phyloP scores from a whole-genome alignment of 2,888 invertebrate species.

The Mimas tiliae region DNA sequence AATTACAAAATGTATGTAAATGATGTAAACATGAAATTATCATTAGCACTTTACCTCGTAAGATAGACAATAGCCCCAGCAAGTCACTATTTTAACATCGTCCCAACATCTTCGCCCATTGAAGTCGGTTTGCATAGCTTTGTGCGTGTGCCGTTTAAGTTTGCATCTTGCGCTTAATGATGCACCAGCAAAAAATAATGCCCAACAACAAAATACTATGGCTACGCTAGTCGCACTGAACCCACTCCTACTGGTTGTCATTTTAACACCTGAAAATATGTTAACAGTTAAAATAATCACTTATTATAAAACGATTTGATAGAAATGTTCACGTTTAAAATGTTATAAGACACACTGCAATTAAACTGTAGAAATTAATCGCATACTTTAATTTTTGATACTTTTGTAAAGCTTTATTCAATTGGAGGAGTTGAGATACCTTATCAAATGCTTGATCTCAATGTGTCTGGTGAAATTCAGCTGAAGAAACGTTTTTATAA shows the following conservation, averaged over 20 bases:
- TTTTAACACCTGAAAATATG: conserved; percentile 38
- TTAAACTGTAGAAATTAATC: too few species aligned
- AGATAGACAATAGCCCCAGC: conserved; percentile 94
- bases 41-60: conserved; percentile 86
- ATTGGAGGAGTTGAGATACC: conserved; percentile 36
- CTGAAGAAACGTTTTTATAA: conserved; percentile 64
- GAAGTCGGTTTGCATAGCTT: conserved; percentile 77
- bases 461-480: conserved; percentile 49
- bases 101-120: conserved; percentile 91
- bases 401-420: conserved; percentile 1
- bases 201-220: conserved; percentile 52
- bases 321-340: too few species aligned
- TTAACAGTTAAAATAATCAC: background rate
- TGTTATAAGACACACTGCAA: background rate
- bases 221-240: conserved; percentile 46
- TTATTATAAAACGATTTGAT: background rate
- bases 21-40: too few species aligned
- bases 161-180: conserved; percentile 60
- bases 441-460: conserved; percentile 46
- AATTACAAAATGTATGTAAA: too few species aligned
- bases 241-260: conserved; percentile 38
- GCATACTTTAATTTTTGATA: background rate
- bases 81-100: conserved; percentile 90
- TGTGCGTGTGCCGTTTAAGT: conserved; percentile 64
- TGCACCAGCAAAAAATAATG: conserved; percentile 47